Percentiles rank a stretch among this genome's conserved stretches.
phyloP scores from a whole-genome alignment of 2,113 vertebrate species.

The Peromyscus polionotus region DNA sequence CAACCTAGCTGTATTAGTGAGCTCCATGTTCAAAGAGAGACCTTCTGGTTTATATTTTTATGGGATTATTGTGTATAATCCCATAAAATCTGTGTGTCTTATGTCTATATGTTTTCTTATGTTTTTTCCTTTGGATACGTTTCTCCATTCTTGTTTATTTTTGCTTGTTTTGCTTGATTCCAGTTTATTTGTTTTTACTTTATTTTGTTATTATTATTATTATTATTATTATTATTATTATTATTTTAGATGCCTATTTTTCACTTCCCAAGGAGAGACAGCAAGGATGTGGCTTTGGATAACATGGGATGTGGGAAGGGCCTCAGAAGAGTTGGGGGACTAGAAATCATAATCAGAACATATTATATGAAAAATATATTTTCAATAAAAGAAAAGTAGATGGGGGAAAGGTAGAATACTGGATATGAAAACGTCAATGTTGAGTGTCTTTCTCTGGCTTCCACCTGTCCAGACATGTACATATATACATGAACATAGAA shows the following conservation, averaged over 20 bases:
- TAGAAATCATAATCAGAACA: neutral
- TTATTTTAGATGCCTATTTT: neutral
- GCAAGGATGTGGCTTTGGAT: neutral
- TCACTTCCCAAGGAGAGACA: neutral
- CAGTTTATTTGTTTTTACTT: neutral
- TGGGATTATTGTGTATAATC: neutral
- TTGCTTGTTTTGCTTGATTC: neutral
- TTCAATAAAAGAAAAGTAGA: neutral
- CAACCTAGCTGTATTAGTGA: neutral
- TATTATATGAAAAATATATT: neutral
- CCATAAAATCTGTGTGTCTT: neutral
- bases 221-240: neutral
- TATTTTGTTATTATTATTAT: neutral
- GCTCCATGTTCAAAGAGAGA: neutral
- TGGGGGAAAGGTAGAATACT: too few relatives aligned
- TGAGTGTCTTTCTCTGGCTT: neutral
- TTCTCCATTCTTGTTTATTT: neutral
- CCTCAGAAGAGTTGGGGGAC: neutral
- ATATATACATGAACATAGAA: neutral
- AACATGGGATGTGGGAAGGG: neutral
- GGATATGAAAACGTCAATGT: neutral
- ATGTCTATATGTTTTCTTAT: neutral
- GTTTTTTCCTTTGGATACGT: neutral
- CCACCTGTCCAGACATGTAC: neutral
- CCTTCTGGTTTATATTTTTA: neutral